These are phyloP conservation scores for Pomacea canaliculata DNA, from an alignment of 2,888 invertebrate species.

Conservation along the genomic window DNA sequence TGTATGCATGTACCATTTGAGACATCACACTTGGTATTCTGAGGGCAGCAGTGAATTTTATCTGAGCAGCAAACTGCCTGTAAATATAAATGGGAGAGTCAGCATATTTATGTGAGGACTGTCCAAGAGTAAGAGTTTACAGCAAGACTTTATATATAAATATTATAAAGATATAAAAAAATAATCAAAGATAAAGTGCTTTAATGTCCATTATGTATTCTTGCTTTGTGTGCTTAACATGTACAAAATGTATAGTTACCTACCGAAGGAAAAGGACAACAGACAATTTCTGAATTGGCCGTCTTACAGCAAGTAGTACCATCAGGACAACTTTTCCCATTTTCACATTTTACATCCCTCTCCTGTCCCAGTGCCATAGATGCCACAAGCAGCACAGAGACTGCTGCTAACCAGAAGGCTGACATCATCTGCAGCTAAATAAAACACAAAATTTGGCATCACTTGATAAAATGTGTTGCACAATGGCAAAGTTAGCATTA, in stretches of 20 bases:
- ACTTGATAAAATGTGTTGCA: too few species aligned
- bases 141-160: too few species aligned
- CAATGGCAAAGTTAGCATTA: too few species aligned
- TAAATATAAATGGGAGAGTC: not conserved
- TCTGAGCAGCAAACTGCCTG: conserved; percentile 10
- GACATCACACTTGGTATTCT: not conserved
- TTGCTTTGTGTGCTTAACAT: not conserved
- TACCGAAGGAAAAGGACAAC: conserved; percentile 5
- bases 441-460: not conserved
- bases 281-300: not conserved
- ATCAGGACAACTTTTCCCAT: not conserved
- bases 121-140: too few species aligned
- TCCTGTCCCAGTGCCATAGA: not conserved
- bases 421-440: not conserved
- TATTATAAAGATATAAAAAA: too few species aligned
- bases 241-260: not conserved
- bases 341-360: not conserved
- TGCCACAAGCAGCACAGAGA: not conserved
- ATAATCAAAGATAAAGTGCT: too few species aligned
- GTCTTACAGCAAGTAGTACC: not conserved
- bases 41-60: conserved; percentile 6
- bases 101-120: too few species aligned
- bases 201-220: too few species aligned
- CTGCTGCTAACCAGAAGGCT: not conserved
- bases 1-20: not conserved